Percentiles rank a stretch among this genome's conserved stretches.
Evolutionary conservation across 2,113 vertebrate species (phyloP).

Genomic region (Paramisgurnus dabryanus): DNA sequence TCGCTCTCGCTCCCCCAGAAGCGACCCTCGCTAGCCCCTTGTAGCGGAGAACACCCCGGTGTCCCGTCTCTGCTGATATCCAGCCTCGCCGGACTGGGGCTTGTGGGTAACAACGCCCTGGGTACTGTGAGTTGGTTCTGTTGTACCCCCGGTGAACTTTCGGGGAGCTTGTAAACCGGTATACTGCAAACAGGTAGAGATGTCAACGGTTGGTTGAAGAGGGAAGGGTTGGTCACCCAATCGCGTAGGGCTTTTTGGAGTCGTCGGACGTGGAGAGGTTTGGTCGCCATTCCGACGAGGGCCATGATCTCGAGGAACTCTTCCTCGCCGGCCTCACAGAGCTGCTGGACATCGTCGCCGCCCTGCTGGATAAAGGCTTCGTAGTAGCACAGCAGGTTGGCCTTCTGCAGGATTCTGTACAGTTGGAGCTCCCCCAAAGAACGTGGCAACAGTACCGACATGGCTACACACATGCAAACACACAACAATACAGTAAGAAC

Average conservation of each 20-base stretch:
- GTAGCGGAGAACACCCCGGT: slow-evolving; percentile 77
- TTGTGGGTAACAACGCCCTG: slow-evolving; percentile 81
- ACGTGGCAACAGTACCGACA: slow-evolving; percentile 90
- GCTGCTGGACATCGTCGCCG: slow-evolving; percentile 95
- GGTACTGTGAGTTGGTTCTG: slow-evolving; percentile 74
- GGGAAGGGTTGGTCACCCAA: slow-evolving; percentile 95
- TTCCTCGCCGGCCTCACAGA: slow-evolving; percentile 95
- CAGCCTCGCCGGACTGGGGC: slow-evolving; percentile 74
- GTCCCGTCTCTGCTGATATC: slow-evolving; percentile 71
- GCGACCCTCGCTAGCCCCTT: slow-evolving; percentile 77
- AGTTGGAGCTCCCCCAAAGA: slow-evolving; percentile 96
- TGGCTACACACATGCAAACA: slow-evolving; percentile 66
- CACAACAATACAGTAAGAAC: neutral
- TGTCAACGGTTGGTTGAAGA: slow-evolving; percentile 94
- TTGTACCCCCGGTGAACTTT: slow-evolving; percentile 78
- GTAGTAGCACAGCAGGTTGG: slow-evolving; percentile 95
- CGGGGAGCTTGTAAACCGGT: slow-evolving; percentile 92
- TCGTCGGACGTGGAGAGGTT: slow-evolving; percentile 91
- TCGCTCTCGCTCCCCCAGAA: slow-evolving; percentile 89
- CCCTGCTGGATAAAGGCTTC: slow-evolving; percentile 98
- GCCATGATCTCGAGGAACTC: slow-evolving; percentile 99
- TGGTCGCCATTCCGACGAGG: slow-evolving; percentile 96
- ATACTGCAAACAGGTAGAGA: slow-evolving; percentile 96
- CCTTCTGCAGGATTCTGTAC: slow-evolving; percentile 91
- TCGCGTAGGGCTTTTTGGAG: slow-evolving; percentile 94